phyloP scores from a whole-genome alignment of 2,797 vertebrate species.

The Thunnus albacares region DNA sequence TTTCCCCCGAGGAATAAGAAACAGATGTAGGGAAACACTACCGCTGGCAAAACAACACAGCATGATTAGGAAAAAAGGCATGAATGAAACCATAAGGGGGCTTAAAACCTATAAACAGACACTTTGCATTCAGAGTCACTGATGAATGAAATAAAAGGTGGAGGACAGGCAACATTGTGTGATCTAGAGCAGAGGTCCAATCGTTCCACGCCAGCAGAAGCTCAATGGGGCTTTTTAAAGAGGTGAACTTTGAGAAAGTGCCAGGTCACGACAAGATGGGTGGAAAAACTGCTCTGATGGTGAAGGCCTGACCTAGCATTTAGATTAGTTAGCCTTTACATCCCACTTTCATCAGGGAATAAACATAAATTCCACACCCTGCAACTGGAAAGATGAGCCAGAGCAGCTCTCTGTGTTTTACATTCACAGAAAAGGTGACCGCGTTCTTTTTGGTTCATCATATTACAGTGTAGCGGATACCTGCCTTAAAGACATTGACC shows the following conservation, averaged over 20 bases:
- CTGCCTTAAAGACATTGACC: conserved; percentile 51
- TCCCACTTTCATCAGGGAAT: conserved; percentile 50
- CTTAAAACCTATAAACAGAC: conserved; percentile 65
- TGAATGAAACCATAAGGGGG: conserved; percentile 66
- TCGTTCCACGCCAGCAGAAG: conserved; percentile 56
- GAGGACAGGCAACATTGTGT: conserved; percentile 61
- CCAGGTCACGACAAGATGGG: conserved; percentile 64
- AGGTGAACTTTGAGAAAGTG: conserved; percentile 62
- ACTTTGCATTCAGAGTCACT: conserved; percentile 65
- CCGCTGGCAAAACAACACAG: conserved; percentile 60
- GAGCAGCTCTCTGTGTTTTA: conserved; percentile 34
- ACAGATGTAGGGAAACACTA: conserved; percentile 79
- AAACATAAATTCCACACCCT: conserved; percentile 41
- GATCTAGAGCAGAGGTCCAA: conserved; percentile 65
- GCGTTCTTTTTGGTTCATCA: conserved; percentile 47
- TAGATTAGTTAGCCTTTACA: conserved; percentile 59
- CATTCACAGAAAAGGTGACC: conserved; percentile 25
- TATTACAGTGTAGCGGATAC: conserved; percentile 47
- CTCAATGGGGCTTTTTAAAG: conserved; percentile 66
- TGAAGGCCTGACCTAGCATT: conserved; percentile 70
- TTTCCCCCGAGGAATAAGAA: conserved; percentile 74
- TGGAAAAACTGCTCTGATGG: conserved; percentile 61
- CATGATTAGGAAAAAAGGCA: conserved; percentile 71
- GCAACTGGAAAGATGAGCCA: conserved; percentile 45
- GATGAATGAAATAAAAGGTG: conserved; percentile 54